Evolutionary conservation across 2,797 vertebrate genomes (phyloP).

Genomic region (Hipposideros larvatus): DNA sequence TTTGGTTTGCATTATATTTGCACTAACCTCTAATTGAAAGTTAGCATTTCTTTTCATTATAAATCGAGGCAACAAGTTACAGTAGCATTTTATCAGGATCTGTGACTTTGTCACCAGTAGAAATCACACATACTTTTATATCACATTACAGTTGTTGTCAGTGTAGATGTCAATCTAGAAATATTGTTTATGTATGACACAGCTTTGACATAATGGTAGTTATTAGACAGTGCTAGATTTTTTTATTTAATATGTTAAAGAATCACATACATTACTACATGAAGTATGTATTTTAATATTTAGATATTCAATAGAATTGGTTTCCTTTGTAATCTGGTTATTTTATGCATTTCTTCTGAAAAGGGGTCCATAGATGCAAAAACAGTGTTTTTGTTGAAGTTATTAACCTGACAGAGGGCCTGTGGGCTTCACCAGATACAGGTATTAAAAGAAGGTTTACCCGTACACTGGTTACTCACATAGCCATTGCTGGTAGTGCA

Average conservation of each 20-base stretch:
- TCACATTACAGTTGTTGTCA: neutral
- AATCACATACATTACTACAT: neutral
- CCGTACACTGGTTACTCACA: neutral
- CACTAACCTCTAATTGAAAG: conserved; percentile 28
- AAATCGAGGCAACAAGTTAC: neutral
- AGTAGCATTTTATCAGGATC: neutral
- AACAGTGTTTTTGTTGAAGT: neutral
- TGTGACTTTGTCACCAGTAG: neutral
- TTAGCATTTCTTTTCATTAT: neutral
- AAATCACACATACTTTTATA: neutral
- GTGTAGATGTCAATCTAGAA: neutral
- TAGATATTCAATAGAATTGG: neutral
- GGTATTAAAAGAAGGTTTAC: neutral
- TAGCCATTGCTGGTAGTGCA: neutral
- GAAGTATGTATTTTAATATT: neutral
- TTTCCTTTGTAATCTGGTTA: conserved; percentile 6
- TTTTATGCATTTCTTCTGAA: neutral
- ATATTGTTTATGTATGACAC: neutral
- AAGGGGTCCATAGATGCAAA: neutral
- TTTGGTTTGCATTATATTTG: neutral
- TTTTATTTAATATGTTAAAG: conserved; percentile 25
- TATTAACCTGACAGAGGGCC: neutral
- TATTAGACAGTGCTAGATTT: neutral
- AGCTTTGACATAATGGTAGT: neutral
- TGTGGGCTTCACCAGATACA: neutral